Evolutionary conservation across 1,140 invertebrate species (phyloP), one percentile per base, ranked within the genome.

Genomic region (Habropoda laboriosa): DNA sequence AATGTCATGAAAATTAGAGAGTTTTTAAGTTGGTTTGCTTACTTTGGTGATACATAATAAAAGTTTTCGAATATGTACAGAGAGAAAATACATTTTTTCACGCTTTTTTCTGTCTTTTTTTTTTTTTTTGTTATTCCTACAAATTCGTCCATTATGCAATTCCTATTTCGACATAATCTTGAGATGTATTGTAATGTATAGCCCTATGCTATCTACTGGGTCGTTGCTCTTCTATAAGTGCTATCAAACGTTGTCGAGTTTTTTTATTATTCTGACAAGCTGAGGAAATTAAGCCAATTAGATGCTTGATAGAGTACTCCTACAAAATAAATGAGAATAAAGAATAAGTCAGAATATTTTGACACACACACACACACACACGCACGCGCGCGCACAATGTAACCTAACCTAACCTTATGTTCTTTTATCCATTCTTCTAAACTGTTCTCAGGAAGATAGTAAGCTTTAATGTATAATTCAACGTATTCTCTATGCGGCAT

Each of bases 381-480:
- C n/a, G n/a, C n/a, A n/a, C n/a, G n/a, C n/a, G n/a, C n/a, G n/a
- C n/a, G n/a, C n/a, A n/a, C n/a, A n/a, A n/a, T n/a, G n/a, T n/a
- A n/a, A n/a, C n/a, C n/a, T n/a, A n/a, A n/a, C n/a, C n/a, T n/a
- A n/a, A 97, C 96, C 88, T 94, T 95, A 91, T 98, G 97, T 57
- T 96, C 95, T 82, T 95, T 94, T 16, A 99, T 95, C 96, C 98
- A 99, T 27, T 96, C 94, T 92, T 99, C 98, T 8, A 99, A 94
- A 75, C 96, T 96, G 75, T 94, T 95, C 86, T 99, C 96, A 0
- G 98, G 97, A 82, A 99, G 94, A 93, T 99, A 99, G 91, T 97
- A 99, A 0, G 98, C 98, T 91, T 99, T 99, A 2, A 99, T 97
- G 89, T 99, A 99, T 35, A 95, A 94, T 92, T 99, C 98, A 0